phyloP scores from a whole-genome alignment of 2,888 invertebrate species.

The Eudemis profundana region DNA sequence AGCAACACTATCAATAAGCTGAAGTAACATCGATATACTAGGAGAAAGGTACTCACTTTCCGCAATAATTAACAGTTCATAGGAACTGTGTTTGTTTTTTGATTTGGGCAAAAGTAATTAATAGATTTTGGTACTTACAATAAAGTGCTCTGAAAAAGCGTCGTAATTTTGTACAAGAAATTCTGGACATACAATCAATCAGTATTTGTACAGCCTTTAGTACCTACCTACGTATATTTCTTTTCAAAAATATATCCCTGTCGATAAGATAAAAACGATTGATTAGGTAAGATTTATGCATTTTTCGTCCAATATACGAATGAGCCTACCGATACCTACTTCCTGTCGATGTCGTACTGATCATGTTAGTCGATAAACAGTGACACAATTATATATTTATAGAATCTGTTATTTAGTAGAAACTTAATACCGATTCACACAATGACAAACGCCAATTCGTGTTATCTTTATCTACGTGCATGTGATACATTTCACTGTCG shows the following conservation, averaged over 20 bases:
- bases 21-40: too few relatives aligned
- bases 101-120: too few relatives aligned
- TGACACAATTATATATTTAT: slow-evolving; percentile 11
- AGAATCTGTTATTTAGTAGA: background rate
- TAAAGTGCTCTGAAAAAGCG: too few relatives aligned
- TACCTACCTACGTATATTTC: too few relatives aligned
- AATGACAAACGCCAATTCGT: background rate
- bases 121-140: too few relatives aligned
- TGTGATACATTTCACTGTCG: slow-evolving; percentile 15
- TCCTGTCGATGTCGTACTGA: background rate
- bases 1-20: too few relatives aligned
- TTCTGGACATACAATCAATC: background rate
- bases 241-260: background rate
- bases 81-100: too few relatives aligned
- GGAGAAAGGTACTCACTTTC: too few relatives aligned
- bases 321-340: background rate
- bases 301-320: background rate
- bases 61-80: too few relatives aligned
- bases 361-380: background rate
- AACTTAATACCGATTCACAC: background rate
- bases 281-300: slow-evolving; percentile 17
- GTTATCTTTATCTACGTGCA: slow-evolving; percentile 11
- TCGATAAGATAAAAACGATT: slow-evolving; percentile 23
- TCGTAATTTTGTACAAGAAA: background rate
- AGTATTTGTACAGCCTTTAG: too few relatives aligned